Conservation (phyloP, 2,113 vertebrate species). For the Pleuronectes platessa region DNA sequence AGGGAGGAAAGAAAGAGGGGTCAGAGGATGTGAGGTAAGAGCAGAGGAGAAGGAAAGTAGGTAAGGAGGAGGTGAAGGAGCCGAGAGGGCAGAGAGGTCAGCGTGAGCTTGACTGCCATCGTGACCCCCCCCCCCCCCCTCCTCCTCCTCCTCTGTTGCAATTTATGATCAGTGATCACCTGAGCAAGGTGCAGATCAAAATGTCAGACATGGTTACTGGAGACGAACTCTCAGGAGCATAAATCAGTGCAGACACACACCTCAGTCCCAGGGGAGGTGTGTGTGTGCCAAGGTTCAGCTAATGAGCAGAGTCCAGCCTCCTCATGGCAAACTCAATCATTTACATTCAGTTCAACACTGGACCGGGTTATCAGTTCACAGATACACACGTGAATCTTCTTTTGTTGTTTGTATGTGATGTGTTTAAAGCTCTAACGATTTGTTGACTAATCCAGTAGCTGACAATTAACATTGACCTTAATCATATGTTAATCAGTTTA, state of each 20-base stretch:
- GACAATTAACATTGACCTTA: background rate
- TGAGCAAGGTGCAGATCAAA: constrained; percentile 13
- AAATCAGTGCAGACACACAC: constrained; percentile 12
- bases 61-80: constrained; percentile 19
- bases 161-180: constrained; percentile 16
- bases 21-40: constrained; percentile 41
- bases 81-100: constrained; percentile 23
- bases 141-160: background rate
- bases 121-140: background rate
- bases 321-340: background rate
- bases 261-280: background rate
- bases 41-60: constrained; percentile 2
- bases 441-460: background rate
- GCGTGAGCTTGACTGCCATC: background rate
- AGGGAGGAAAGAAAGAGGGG: constrained; percentile 35
- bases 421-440: background rate
- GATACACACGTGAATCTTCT: background rate
- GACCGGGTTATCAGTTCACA: background rate
- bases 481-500: background rate
- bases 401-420: too few species aligned
- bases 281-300: background rate
- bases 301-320: background rate
- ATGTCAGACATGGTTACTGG: constrained; percentile 30
- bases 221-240: background rate
- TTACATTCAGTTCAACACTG: background rate